Conservation (phyloP, 1,140 invertebrate species). For the Maniola jurtina region DNA sequence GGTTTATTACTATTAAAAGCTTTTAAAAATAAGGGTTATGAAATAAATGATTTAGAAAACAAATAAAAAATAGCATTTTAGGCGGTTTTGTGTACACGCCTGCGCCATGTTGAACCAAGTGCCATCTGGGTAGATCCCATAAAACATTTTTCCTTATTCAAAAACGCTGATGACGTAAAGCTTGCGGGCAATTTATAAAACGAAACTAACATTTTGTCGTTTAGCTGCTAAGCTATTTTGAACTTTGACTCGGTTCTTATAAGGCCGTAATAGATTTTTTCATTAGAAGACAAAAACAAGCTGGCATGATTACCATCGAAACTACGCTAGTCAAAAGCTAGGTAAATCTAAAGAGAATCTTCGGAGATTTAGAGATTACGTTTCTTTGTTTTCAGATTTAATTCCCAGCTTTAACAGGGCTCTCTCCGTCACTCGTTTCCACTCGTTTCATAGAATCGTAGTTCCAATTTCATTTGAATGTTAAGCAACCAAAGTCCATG, state of each 20-base stretch:
- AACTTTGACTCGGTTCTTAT: not conserved
- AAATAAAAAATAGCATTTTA: no score
- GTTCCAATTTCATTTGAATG: no score
- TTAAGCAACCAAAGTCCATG: no score
- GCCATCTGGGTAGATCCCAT: not conserved
- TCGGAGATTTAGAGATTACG: conserved; percentile 13
- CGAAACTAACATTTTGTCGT: not conserved
- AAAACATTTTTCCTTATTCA: not conserved
- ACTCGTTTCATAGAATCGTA: no score
- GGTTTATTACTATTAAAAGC: no score
- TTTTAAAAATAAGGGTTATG: no score
- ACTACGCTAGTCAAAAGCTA: conserved; percentile 20
- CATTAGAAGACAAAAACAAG: not conserved
- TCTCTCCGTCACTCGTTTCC: no score
- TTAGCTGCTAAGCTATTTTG: not conserved
- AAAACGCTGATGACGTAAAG: conserved; percentile 9
- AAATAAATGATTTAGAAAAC: no score
- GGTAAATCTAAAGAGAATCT: conserved; percentile 16
- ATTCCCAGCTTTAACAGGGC: not conserved
- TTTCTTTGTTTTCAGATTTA: conserved; percentile 8
- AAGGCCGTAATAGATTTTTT: not conserved
- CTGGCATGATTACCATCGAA: conserved; percentile 5
- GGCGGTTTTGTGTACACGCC: not conserved
- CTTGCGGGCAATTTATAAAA: conserved; percentile 1
- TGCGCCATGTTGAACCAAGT: not conserved